Evolutionary conservation across 2,888 invertebrate genomes (phyloP).

Genomic region (Drosophila histrio): DNA sequence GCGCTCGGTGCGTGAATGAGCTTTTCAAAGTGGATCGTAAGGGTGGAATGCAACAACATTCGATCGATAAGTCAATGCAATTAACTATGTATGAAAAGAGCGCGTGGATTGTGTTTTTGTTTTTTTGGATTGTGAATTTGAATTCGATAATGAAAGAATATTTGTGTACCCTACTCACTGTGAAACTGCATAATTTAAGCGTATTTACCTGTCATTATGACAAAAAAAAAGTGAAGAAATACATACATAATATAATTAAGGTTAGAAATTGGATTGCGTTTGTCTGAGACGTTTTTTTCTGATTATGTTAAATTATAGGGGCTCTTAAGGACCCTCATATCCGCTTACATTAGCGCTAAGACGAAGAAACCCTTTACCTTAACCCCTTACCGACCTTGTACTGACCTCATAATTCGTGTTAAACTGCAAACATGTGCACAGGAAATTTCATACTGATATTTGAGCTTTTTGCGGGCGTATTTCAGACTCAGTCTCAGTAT

Average conservation of each 20-base stretch:
- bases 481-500: neutral
- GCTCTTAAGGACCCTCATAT: constrained; percentile 46
- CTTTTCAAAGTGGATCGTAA: constrained; percentile 9
- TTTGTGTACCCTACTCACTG: neutral
- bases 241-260: neutral
- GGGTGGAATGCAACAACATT: neutral
- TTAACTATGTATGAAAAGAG: neutral
- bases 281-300: constrained; percentile 28
- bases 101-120: constrained; percentile 1
- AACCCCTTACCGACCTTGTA: constrained; percentile 25
- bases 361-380: constrained; percentile 16
- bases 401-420: constrained; percentile 67
- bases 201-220: constrained; percentile 33
- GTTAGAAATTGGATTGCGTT: constrained; percentile 1
- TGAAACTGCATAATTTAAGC: neutral
- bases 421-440: constrained; percentile 40
- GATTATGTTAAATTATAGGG: constrained; percentile 17
- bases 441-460: constrained; percentile 64
- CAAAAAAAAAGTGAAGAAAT: too few species aligned
- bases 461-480: constrained; percentile 41
- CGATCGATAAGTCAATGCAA: neutral
- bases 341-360: constrained; percentile 68
- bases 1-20: neutral
- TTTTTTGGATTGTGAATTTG: too few species aligned
- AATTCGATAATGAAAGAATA: neutral